Conservation (phyloP, 2,888 invertebrate species). For the Apamea crenata region DNA sequence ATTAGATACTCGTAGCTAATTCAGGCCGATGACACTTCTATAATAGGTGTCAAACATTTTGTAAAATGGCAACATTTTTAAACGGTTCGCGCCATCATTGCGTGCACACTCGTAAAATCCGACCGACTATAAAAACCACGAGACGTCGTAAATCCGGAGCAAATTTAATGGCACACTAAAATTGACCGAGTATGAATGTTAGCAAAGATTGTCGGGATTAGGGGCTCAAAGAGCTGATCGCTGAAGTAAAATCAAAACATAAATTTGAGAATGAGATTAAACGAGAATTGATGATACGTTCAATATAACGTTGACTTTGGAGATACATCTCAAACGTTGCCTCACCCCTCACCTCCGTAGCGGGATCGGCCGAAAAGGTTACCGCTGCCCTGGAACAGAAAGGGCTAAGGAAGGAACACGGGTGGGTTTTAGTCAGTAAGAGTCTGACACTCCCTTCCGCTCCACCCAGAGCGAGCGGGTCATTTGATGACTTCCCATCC, state of each 20-base stretch:
- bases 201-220: constrained; percentile 38
- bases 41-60: constrained; percentile 50
- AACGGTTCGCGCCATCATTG: constrained; percentile 49
- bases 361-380: too few relatives aligned
- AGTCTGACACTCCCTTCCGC: too few relatives aligned
- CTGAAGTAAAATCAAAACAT: constrained; percentile 9
- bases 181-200: constrained; percentile 50
- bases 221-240: not conserved
- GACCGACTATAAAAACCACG: constrained; percentile 63
- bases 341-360: too few relatives aligned
- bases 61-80: constrained; percentile 50
- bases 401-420: too few relatives aligned
- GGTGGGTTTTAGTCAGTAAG: too few relatives aligned
- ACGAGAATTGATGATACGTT: not conserved
- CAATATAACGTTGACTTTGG: not conserved
- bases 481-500: too few relatives aligned
- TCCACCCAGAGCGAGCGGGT: too few relatives aligned
- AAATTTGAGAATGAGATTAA: not conserved
- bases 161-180: constrained; percentile 65
- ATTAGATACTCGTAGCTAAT: constrained; percentile 15
- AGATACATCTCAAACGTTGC: not conserved
- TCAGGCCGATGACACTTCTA: constrained; percentile 28
- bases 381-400: too few relatives aligned
- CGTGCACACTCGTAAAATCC: constrained; percentile 61
- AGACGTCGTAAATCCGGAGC: constrained; percentile 61